A percentile compares a stretch with the other conserved stretches of the same genome.
phyloP scores from a whole-genome alignment of 2,888 invertebrate species.

The Cylloceria caligata region DNA sequence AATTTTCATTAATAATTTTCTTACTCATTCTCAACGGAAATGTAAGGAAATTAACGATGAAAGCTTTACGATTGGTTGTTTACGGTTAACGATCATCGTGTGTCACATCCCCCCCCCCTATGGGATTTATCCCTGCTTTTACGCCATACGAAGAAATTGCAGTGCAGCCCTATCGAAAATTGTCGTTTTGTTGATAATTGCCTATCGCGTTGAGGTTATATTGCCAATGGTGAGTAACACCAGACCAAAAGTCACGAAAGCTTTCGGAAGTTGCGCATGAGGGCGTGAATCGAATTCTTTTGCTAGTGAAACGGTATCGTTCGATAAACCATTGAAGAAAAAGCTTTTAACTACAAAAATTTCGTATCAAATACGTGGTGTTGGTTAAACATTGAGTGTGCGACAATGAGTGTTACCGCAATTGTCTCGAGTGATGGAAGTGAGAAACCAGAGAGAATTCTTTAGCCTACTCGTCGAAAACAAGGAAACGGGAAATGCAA shows the following conservation, averaged over 20 bases:
- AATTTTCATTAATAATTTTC: too few relatives aligned
- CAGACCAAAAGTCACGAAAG: slow-evolving; percentile 5
- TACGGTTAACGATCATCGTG: neutral
- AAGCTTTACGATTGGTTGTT: neutral
- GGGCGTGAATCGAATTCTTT: neutral
- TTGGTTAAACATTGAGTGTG: slow-evolving; percentile 20
- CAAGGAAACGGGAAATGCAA: slow-evolving; percentile 6
- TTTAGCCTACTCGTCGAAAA: neutral
- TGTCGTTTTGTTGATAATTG: slow-evolving; percentile 50
- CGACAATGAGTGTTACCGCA: slow-evolving; percentile 1
- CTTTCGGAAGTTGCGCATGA: neutral
- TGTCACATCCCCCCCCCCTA: neutral
- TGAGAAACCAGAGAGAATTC: slow-evolving; percentile 13
- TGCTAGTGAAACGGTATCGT: neutral
- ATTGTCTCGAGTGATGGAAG: slow-evolving; percentile 3
- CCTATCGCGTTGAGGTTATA: slow-evolving; percentile 31
- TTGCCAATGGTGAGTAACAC: slow-evolving; percentile 7
- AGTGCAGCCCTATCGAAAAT: slow-evolving; percentile 6
- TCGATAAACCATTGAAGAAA: neutral
- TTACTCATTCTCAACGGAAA: too few relatives aligned
- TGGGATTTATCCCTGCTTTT: neutral
- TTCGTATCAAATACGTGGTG: neutral
- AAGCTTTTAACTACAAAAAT: neutral
- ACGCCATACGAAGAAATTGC: neutral
- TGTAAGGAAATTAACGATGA: neutral